These are phyloP conservation scores for Hapalemur alaotrensis DNA, from an alignment of 2,797 vertebrate genomes.

Conservation along the genomic window DNA sequence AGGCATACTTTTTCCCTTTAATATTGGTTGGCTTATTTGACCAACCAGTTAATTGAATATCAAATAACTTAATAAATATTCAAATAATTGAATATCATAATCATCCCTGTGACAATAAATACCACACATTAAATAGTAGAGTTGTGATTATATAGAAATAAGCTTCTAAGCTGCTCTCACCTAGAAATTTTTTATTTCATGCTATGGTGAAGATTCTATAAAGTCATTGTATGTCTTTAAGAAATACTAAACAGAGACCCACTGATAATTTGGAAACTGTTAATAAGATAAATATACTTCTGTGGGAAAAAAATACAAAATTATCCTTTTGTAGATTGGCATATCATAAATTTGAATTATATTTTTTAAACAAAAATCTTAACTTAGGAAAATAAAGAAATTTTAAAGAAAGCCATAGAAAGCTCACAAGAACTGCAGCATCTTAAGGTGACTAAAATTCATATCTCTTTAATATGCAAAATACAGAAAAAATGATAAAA, in stretches of 20 bases:
- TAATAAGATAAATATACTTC: neutral
- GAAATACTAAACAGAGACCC: neutral
- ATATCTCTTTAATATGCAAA: constrained; percentile 11
- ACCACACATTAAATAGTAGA: neutral
- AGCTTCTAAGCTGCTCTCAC: neutral
- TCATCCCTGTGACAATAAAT: neutral
- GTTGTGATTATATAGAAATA: neutral
- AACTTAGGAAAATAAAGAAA: neutral
- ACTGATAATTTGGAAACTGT: neutral
- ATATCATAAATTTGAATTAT: neutral
- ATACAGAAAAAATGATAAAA: neutral
- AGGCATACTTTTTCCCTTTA: neutral
- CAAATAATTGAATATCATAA: constrained; percentile 26
- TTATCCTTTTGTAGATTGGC: neutral
- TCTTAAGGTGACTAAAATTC: constrained; percentile 8
- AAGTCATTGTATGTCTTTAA: neutral
- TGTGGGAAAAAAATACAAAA: neutral
- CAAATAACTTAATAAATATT: constrained; percentile 51
- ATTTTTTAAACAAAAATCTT: constrained; percentile 39
- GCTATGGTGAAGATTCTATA: neutral
- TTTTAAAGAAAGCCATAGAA: constrained; percentile 23
- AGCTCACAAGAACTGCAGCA: neutral
- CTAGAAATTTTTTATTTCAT: neutral
- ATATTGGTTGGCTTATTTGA: neutral
- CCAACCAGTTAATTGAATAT: constrained; percentile 49